Evolutionary conservation across 1,140 invertebrate species (phyloP).

Genomic region (Hestina assimilis): DNA sequence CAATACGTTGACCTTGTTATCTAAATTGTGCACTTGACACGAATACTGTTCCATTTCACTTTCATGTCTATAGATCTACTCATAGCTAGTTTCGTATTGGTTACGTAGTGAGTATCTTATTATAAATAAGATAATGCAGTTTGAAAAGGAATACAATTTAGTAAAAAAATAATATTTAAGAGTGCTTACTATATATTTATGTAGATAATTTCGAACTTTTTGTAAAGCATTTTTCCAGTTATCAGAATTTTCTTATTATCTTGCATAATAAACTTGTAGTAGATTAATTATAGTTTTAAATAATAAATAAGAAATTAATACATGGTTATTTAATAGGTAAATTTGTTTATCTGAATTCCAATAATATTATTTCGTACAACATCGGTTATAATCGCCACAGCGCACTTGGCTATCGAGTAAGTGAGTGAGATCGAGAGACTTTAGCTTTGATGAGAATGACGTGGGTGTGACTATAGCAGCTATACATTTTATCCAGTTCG

Average conservation of each 20-base stretch:
- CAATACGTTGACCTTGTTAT: constrained; percentile 74
- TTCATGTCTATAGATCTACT: constrained; percentile 59
- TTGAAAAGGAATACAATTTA: constrained; percentile 3
- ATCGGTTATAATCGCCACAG: constrained; percentile 50
- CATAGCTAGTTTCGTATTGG: constrained; percentile 36
- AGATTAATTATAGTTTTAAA: constrained; percentile 11
- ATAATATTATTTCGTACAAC: constrained; percentile 44
- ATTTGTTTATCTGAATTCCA: constrained; percentile 41
- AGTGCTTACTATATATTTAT: too few relatives aligned
- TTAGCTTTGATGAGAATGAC: constrained; percentile 42
- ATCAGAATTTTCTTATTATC: not conserved
- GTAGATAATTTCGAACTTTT: not conserved
- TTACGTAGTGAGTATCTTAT: constrained; percentile 17
- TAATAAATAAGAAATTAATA: too few relatives aligned
- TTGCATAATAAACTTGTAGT: not conserved
- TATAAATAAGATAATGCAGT: constrained; percentile 10
- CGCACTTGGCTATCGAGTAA: constrained; percentile 44
- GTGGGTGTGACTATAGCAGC: constrained; percentile 61
- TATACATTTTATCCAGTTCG: constrained; percentile 49
- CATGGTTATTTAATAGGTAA: constrained; percentile 17
- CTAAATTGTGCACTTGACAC: constrained; percentile 77
- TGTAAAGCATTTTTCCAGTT: too few relatives aligned
- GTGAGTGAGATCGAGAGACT: constrained; percentile 60
- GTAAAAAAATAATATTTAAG: not conserved
- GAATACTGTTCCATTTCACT: constrained; percentile 76